Evolutionary conservation across 2,113 vertebrate genomes (phyloP), one percentile per base, ranked within the genome.

Genomic region (Eulacestoma nigropectus): DNA sequence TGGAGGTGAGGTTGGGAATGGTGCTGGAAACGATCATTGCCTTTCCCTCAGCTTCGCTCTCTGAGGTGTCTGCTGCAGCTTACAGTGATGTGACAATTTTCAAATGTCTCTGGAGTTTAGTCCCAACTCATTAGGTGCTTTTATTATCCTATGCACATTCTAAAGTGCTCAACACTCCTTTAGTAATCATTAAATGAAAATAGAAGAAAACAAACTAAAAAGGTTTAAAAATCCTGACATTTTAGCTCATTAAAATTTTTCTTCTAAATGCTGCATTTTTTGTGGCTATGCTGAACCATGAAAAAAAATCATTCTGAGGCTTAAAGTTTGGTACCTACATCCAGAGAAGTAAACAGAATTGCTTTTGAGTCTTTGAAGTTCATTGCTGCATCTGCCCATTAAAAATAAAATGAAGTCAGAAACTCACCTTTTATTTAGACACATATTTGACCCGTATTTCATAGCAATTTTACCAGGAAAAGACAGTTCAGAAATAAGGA

Each of bases 391-490:
- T 15, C 49, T 87, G 10, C 16, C 49, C 5, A 7, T 80, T 84
- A 78, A 84, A 92, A 92, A 62, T 35, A 60, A 89, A 94, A 76
- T 44, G 10, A 84, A 90, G 16, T 46, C 60, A 78, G 73, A 84
- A 75, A 53, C 13, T 13, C 15, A 70, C 47, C 41, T 70, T 81
- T 84, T 81, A 55, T 87, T 93, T 94, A 55, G 77, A 82, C 44
- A 68, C 4, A 35, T 39, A 50, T 70, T 84, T 52, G 39, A 84
- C 20, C 16, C 72, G 39, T 39, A 89, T 91, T 93, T 91, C 33
- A 18, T 18, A 59, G 13, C 44, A 84, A 63, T 67, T 96, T 87
- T 42, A 50, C 26, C 47, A 84, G 33, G 8, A 83, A 39, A 63
- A 82, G 47, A n/a, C 4, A 39, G 15, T 55, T 78, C 56, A 59